Evolutionary conservation across 64 coral and sea anemone species (phyloP), one percentile per base, ranked within the genome.

Genomic region (Catalaphyllia jardinei): DNA sequence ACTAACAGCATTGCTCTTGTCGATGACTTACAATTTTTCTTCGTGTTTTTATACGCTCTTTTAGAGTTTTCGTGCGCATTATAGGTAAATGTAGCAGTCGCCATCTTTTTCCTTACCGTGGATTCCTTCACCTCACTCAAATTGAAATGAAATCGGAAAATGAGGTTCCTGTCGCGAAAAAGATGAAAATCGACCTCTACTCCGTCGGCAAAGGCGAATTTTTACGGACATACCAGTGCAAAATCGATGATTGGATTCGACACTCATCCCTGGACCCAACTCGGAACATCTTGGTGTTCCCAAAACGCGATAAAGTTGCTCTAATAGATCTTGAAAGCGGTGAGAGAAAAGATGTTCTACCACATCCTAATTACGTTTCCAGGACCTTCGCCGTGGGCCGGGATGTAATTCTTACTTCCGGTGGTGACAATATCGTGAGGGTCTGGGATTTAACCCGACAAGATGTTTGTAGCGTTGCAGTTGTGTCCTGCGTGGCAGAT

Each of bases 91-190:
- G n/a, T n/a, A n/a, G n/a, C n/a, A n/a, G n/a, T n/a, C n/a, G n/a
- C n/a, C n/a, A n/a, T n/a, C n/a, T n/a, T n/a, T n/a, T n/a, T n/a
- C n/a, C n/a, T n/a, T n/a, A n/a, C n/a, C n/a, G n/a, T n/a, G n/a
- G n/a, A n/a, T 96, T 96, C 76, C 94, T 96, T 64, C 86, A 96
- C 86, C 63, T 96, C 24, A 96, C 94, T 9, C 84, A 96, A 38
- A 87, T 96, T 31, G 50, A 72, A 12, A 89, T 96, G 94, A 89
- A 62, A 86, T 80, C 79, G 25, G 81, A 89, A 63, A 60, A 76
- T 8, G 91, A 96, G 67, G 87, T 96, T 25, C 67, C 93, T 18
- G 91, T 96, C 19, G 94, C 87, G 19, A 96, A 96, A 87, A 96
- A 96, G 71, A 89, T 93, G 87, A 89, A 82, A 52, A 88, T 96